Evolutionary conservation across 1,140 invertebrate genomes (phyloP), one percentile per base, ranked within the genome.

Genomic region (Drosophila erecta): DNA sequence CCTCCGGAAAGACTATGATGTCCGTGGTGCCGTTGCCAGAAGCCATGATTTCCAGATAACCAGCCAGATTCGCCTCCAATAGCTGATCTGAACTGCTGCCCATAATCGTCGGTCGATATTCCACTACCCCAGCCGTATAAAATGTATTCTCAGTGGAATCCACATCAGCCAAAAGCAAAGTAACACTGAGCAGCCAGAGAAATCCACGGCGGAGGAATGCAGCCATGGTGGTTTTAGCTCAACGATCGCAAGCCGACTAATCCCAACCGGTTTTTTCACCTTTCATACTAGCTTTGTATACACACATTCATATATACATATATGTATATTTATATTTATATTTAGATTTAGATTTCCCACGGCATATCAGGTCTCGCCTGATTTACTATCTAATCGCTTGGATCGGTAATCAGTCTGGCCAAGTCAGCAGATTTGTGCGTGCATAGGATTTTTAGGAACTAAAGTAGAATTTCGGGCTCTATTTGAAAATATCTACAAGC

Each of bases 1-100:
- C 87, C 92, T 98, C 97, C 0, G 97, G 97, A 84, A 98, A 98
- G 7, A 98, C 96, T 1, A 98, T 93, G 4, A 98, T 97, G 64
- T 97, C 95, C 0, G 93, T 94, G 0, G 93, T 95, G 64, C 83
- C 69, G 17, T 77, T 73, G 0, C 74, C 81, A 8, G 62, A 55
- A 2, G 27, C 22, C 5, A 92, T 76, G 7, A 92, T 62, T 11
- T 80, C 53, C 37, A 81, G 47, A 65, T 92, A 92, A 0, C 71
- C 84, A 0, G 20, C 22, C 10, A 92, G 71, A 64, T 92, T 89
- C 8, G 89, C 61, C 3, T 53, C 59, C 7, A 92, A 47, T 57
- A 86, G 30, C 14, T 91, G 64, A 6, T 55, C 47, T 0, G 87
- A 86, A 2, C 7, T 76, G 17, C 58, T 72, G 0, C 72, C 81